A percentile compares a stretch with the other conserved stretches of the same genome.
These are phyloP conservation scores for Odontamblyopus lacepedii DNA, from an alignment of 2,797 vertebrate genomes.

Conservation along the genomic window DNA sequence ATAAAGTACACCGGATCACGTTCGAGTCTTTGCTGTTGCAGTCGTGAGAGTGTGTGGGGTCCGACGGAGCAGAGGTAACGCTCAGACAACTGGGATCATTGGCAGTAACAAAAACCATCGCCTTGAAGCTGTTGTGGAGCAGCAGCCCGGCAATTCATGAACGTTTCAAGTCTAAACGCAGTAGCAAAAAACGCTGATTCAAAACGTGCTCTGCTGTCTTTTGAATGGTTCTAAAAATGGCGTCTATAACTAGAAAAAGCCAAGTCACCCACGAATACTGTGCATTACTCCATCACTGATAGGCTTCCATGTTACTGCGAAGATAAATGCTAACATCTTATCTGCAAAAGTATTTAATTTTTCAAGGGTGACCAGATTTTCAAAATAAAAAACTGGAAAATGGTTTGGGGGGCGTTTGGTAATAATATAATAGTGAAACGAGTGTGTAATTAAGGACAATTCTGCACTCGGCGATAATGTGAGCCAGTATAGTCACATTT, in stretches of 20 bases:
- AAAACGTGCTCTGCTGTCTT: not conserved
- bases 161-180: no score
- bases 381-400: no score
- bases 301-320: not conserved
- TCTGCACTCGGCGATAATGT: no score
- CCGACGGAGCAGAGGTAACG: not conserved
- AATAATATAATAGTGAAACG: no score
- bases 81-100: not conserved
- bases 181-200: no score
- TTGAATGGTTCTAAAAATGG: not conserved
- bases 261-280: not conserved
- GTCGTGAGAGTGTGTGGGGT: not conserved
- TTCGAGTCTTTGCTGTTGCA: not conserved
- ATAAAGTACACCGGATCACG: not conserved
- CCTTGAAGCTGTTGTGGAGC: not conserved
- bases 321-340: no score
- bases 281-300: not conserved
- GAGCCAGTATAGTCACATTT: no score
- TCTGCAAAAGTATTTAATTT: no score
- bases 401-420: no score
- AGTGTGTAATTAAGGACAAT: no score
- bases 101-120: not conserved
- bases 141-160: no score
- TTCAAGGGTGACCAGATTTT: no score
- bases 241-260: not conserved